phyloP scores from a whole-genome alignment of 2,888 invertebrate genomes.

The Trichopria drosophilae region DNA sequence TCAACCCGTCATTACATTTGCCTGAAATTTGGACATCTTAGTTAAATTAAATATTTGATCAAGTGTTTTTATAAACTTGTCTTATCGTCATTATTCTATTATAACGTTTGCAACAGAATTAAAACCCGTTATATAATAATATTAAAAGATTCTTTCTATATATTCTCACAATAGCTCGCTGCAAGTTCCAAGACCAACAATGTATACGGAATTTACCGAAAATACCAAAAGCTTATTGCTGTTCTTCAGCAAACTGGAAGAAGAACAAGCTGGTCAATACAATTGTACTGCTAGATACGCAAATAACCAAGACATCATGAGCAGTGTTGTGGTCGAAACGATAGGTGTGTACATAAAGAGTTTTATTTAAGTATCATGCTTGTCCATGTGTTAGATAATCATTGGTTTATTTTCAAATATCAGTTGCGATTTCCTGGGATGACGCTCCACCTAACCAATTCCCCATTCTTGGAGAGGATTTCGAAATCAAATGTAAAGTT shows the following conservation, averaged over 20 bases:
- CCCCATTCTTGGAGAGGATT: constrained; percentile 76
- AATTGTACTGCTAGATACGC: constrained; percentile 83
- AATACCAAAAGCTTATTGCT: constrained; percentile 71
- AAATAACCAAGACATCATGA: constrained; percentile 66
- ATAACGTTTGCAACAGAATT: no score
- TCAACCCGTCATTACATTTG: no score
- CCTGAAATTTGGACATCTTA: no score
- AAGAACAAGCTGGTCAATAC: constrained; percentile 79
- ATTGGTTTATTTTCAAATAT: constrained; percentile 35
- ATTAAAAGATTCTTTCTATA: constrained; percentile 5
- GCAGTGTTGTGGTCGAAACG: constrained; percentile 72
- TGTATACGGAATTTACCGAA: constrained; percentile 69
- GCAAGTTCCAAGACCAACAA: constrained; percentile 59
- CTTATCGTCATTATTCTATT: no score
- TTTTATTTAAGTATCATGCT: constrained; percentile 4
- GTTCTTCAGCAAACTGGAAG: constrained; percentile 74
- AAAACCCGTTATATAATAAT: neutral
- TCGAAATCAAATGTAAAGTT: constrained; percentile 80
- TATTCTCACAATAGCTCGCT: constrained; percentile 18
- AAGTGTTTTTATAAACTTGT: no score
- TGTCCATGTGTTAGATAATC: no score
- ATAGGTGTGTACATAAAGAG: constrained; percentile 63
- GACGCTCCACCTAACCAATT: constrained; percentile 84
- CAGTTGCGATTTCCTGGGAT: constrained; percentile 84
- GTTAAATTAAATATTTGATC: no score